Conservation (phyloP, 2,797 vertebrate species). For the Holocentrus rufus region DNA sequence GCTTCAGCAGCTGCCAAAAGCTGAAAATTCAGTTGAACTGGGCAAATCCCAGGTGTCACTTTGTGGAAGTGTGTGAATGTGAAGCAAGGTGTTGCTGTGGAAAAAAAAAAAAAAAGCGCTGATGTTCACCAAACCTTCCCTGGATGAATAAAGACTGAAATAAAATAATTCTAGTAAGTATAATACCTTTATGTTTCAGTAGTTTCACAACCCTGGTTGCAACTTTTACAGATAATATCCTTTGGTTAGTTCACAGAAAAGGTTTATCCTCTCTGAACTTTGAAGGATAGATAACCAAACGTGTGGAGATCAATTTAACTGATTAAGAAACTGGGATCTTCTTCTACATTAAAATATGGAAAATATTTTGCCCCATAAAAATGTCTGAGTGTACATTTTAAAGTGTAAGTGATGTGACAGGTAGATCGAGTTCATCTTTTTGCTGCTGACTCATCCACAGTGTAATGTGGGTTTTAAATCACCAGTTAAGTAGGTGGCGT, state of each 20-base stretch:
- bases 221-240: constrained; percentile 1
- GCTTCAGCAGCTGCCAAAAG: constrained; percentile 11
- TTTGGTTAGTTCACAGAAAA: neutral
- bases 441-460: constrained; percentile 6
- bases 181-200: neutral
- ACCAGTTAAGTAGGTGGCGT: neutral
- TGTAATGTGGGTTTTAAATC: neutral
- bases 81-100: constrained; percentile 44
- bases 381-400: neutral
- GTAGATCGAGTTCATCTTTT: neutral
- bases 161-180: no score
- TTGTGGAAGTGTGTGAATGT: constrained; percentile 37
- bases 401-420: neutral
- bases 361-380: neutral
- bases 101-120: constrained; percentile 55
- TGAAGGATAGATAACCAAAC: neutral
- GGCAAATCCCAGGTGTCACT: constrained; percentile 45
- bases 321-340: neutral
- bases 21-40: constrained; percentile 45
- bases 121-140: constrained; percentile 22
- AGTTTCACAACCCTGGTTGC: neutral
- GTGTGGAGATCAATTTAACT: constrained; percentile 5
- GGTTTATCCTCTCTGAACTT: neutral
- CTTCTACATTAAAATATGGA: constrained; percentile 2
- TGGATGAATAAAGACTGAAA: neutral